These are phyloP conservation scores for Gryllus bimaculatus DNA, from an alignment of 1,140 invertebrate species.

Conservation along the genomic window DNA sequence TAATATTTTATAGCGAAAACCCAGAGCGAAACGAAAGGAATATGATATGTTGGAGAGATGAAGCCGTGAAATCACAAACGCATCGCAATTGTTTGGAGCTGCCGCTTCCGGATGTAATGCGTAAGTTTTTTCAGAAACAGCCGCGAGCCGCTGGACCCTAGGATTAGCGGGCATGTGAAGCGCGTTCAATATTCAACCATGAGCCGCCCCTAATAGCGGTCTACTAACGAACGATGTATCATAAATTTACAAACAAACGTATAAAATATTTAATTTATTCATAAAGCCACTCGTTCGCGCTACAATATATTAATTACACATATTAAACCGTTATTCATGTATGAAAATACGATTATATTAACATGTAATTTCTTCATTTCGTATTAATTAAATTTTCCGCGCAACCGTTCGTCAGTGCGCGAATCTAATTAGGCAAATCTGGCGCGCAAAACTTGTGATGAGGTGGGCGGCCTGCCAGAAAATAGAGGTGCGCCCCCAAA, in stretches of 20 bases:
- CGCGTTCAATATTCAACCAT: background rate
- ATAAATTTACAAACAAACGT: background rate
- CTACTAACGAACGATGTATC: background rate
- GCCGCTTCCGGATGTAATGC: too few species aligned
- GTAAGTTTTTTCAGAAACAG: too few species aligned
- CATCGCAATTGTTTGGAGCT: too few species aligned
- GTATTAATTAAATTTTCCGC: constrained; percentile 2
- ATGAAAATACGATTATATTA: constrained; percentile 6
- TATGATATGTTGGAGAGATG: too few species aligned
- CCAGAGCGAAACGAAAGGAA: too few species aligned
- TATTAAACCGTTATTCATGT: background rate
- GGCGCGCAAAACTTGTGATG: background rate
- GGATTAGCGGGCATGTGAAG: background rate
- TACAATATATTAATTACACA: constrained; percentile 2
- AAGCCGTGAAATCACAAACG: too few species aligned
- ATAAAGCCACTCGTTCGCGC: background rate
- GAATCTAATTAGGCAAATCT: constrained; percentile 1
- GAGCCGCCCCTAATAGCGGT: background rate
- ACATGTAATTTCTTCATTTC: constrained; percentile 5
- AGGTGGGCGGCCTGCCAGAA: background rate
- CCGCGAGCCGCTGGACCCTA: background rate
- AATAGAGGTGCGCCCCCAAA: background rate
- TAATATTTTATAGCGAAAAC: too few species aligned
- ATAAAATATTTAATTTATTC: constrained; percentile 6
- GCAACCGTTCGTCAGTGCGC: background rate